phyloP scores from a whole-genome alignment of 2,888 invertebrate genomes.

The Alloscopus bannaensis region DNA sequence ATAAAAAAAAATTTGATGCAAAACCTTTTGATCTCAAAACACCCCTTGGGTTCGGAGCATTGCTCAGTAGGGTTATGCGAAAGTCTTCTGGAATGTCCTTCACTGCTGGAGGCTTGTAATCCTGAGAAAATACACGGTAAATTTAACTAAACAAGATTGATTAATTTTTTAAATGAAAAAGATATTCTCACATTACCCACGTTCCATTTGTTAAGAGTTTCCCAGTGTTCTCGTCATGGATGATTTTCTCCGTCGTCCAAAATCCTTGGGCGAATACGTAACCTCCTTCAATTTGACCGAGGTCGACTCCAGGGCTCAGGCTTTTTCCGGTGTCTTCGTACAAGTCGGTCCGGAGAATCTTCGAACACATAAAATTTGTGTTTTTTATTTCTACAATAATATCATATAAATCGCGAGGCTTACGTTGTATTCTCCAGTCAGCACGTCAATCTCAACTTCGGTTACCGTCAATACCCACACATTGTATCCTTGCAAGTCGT shows the following conservation, averaged over 20 bases:
- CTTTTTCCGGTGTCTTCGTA: conserved; percentile 73
- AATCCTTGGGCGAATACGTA: conserved; percentile 76
- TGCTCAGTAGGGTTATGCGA: conserved; percentile 75
- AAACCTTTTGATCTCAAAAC: conserved; percentile 73
- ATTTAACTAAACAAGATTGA: background rate
- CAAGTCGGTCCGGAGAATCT: conserved; percentile 66
- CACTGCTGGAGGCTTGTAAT: conserved; percentile 85
- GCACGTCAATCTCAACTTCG: conserved; percentile 82
- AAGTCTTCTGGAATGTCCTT: conserved; percentile 88
- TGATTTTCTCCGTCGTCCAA: conserved; percentile 75
- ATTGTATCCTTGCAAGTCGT: conserved; percentile 73
- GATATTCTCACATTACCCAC: conserved; percentile 73
- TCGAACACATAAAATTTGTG: background rate
- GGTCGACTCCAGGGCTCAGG: conserved; percentile 74
- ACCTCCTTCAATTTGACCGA: conserved; percentile 76
- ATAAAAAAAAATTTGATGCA: too few relatives aligned
- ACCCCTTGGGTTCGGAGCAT: conserved; percentile 68
- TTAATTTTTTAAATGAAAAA: background rate
- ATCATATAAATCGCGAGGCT: background rate
- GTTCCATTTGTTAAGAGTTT: conserved; percentile 75
- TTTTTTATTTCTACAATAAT: background rate
- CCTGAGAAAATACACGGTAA: conserved; percentile 76
- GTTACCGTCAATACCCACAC: conserved; percentile 75
- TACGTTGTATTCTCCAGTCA: conserved; percentile 82
- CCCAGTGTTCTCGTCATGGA: conserved; percentile 75